Evolutionary conservation across 2,888 invertebrate species (phyloP), one percentile per base, ranked within the genome.

Genomic region (Hirtodrosophila trivittata): DNA sequence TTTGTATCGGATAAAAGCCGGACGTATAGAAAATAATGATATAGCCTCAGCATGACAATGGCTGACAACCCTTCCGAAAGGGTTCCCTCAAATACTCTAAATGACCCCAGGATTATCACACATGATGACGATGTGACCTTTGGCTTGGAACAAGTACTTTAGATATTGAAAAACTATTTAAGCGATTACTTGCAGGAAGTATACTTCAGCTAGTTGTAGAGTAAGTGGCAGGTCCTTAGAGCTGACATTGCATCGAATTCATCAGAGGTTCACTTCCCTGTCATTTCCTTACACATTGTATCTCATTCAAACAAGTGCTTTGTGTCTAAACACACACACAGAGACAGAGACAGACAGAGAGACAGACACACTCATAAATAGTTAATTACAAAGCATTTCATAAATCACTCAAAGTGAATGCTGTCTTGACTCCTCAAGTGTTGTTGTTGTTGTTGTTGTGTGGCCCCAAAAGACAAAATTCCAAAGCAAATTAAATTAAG

Each of bases 401-500:
- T 87, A 85, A 78, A 82, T 85, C 73, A 75, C 62, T 66, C 78
- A 65, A 60, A 86, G 62, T 56, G 60, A 69, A 58, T 32, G 49
- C 41, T 54, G 51, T 50, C 25, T 42, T 52, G 42, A 25, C 21
- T 41, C 16, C 41, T 58, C 52, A 18, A 13, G 33, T 38, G 12
- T 30, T 33, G 10, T 43, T 38, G 18, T 38, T 33, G 42, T 18
- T n/a, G 21, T 37, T 33, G 50, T 46, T 57, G 52, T 58, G n/a
- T 39, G 46, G 42, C 43, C 67, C 67, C 56, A 57, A 55, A 72
- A 51, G 73, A 83, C 74, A 46, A 65, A 77, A 75, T 87, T 72
- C 74, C 73, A 78, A 66, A 73, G 68, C 83, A 82, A 82, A 82
- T 82, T 78, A 82, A 86, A 82, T 82, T 87, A 82, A 82, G 87